Evolutionary conservation across 2,888 invertebrate species (phyloP).

Genomic region (Lasioglossum figueresi): DNA sequence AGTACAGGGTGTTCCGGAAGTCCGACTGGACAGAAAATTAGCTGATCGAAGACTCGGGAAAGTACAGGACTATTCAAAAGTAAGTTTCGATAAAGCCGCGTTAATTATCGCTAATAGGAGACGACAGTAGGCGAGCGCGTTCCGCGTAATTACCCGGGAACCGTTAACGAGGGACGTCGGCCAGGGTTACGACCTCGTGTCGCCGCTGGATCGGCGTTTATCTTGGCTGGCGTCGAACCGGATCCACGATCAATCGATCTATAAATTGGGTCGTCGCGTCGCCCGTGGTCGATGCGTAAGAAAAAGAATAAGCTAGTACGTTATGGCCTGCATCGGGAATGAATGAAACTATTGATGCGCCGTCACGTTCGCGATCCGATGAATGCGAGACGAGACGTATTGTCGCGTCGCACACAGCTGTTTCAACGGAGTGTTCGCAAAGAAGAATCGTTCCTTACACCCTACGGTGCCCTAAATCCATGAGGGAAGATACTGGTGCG

Average conservation of each 20-base stretch:
- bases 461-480: no score
- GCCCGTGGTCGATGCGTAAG: background rate
- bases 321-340: constrained; percentile 20
- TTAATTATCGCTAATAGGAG: background rate
- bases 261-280: constrained; percentile 6
- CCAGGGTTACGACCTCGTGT: constrained; percentile 41
- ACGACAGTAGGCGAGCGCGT: background rate
- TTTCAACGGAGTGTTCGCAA: background rate
- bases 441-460: no score
- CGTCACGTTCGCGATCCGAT: constrained; percentile 10
- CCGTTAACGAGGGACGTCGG: constrained; percentile 47
- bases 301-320: background rate
- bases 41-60: background rate
- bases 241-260: background rate
- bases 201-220: background rate
- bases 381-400: background rate
- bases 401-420: background rate
- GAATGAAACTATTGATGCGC: constrained; percentile 21
- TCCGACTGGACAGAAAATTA: background rate
- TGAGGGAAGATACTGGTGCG: background rate
- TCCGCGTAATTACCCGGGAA: background rate
- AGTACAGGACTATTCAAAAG: background rate
- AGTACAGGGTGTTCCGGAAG: background rate
- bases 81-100: background rate
- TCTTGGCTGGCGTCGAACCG: background rate